Conservation (phyloP, 2,888 invertebrate genomes). For the Epiblema foenella region DNA sequence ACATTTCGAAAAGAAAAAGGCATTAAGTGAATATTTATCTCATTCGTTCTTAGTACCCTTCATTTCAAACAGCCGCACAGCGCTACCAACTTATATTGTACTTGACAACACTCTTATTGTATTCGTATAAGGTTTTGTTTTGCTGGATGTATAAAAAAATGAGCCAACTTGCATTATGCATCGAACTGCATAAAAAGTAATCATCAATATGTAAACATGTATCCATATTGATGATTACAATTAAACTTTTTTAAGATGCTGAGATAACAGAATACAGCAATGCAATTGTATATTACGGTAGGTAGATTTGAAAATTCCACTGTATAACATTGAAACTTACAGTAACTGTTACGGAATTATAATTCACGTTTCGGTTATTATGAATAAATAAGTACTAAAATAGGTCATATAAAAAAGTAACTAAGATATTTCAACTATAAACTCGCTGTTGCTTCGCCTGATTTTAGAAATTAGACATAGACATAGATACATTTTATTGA, state of each 20-base stretch:
- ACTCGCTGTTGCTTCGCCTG: too few relatives aligned
- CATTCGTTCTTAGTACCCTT: not conserved
- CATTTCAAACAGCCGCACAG: not conserved
- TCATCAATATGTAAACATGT: conserved; percentile 57
- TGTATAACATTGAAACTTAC: not conserved
- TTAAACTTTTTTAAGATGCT: conserved; percentile 37
- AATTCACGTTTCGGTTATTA: not conserved
- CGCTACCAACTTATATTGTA: conserved; percentile 6
- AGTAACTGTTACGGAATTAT: not conserved
- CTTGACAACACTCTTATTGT: not conserved
- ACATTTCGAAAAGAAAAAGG: not conserved
- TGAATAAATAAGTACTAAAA: too few relatives aligned
- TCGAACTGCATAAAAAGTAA: conserved; percentile 64
- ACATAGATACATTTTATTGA: too few relatives aligned
- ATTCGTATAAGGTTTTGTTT: not conserved
- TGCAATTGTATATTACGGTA: conserved; percentile 7
- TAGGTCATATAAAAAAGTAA: too few relatives aligned
- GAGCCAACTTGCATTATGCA: conserved; percentile 62
- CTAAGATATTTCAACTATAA: too few relatives aligned
- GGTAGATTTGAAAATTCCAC: not conserved
- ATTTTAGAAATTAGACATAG: too few relatives aligned
- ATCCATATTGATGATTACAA: conserved; percentile 43
- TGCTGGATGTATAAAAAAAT: not conserved
- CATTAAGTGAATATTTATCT: not conserved
- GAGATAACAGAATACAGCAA: conserved; percentile 25